Evolutionary conservation across 2,888 invertebrate genomes (phyloP), one percentile per base, ranked within the genome.

Genomic region (Maniola hyperantus): DNA sequence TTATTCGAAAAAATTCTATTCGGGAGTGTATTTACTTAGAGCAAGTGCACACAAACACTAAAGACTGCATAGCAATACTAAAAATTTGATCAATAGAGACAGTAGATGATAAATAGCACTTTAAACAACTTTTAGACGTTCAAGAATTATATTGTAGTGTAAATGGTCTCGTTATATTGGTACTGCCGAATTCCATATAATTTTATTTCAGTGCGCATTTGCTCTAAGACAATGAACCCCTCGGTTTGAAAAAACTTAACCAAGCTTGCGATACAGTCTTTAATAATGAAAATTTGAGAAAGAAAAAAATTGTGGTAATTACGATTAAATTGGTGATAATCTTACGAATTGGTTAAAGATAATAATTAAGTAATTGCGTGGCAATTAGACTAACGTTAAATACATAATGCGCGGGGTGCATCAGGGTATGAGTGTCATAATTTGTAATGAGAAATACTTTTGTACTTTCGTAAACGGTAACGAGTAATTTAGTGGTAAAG

Each of bases 381-480:
- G 89, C 87, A 89, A 89, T 88, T 88, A 89, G 83, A 82, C 73
- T 86, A 84, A 85, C 81, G 79, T 81, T n/a, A n/a, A 83, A 83
- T 83, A 87, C 84, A 83, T 85, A 88, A 87, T 81, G 89, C 85
- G 92, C 90, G 90, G 92, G 91, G 89, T 92, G 88, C 83, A 91
- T 89, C 93, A 93, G 93, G 93, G 93, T 93, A 92, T 88, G 93
- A 89, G 89, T 92, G 92, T 92, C 92, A 91, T 90, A 87, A 87
- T 84, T 88, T 85, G 84, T 90, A 88, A 84, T 83, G 84, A 85
- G 83, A 80, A 76, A 75, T 77, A 83, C 80, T 89, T 92, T 91
- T 92, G 91, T 92, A 92, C 89, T 91, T 91, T 91, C 90, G 79
- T 91, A 91, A 86, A 86, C 72, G 78, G 71, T 88, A 88, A 85